Base-by-base conservation (phyloP, 2,888 invertebrate species). In the Dynastes hyllus region DNA sequence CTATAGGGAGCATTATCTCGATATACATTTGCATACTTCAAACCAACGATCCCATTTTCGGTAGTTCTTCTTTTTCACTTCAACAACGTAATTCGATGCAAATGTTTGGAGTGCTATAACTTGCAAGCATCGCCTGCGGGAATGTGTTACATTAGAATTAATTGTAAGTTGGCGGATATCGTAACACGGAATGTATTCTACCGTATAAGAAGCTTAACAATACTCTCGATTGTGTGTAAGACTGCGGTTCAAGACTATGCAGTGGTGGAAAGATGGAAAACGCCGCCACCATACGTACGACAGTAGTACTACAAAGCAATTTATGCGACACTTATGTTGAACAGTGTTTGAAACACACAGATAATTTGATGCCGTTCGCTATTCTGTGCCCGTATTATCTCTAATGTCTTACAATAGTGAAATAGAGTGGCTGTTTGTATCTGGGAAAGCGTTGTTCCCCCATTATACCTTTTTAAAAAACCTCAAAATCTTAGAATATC, bases 151-250 rank as follows among this genome's bases (percentile, higher is more conserved):
- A 73, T 73, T 73, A 70, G 58, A 73, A 73, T 73, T 73, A 73
- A 73, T 73, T 58, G 55, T 58, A 73, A 61, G 73, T 58, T 58
- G 73, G 73, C 58, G 73, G 58, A 73, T 73, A 61, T 58, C 58
- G 58, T 2, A 40, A 40, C 27, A 58, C 58, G 73, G 58, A 73
- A 40, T 58, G 73, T 73, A 73, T 66, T 67, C 76, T 80, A 84
- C 82, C 84, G 83, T 84, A 84, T 86, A 86, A 86, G 86, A 83
- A 85, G 86, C 85, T 86, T 85, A 86, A 86, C 85, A 84, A 85
- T 85, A 82, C 83, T 84, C 83, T 80, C 84, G 83, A 86, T 86
- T 86, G 85, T 86, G 86, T 85, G 85, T 83, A 85, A 86, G 29
- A 84, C 83, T 84, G 86, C 80, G 86, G 86, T 84, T 86, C 84